Evolutionary conservation across 2,888 invertebrate genomes (phyloP), one percentile per base, ranked within the genome.

Genomic region (Zaprionus bogoriensis): DNA sequence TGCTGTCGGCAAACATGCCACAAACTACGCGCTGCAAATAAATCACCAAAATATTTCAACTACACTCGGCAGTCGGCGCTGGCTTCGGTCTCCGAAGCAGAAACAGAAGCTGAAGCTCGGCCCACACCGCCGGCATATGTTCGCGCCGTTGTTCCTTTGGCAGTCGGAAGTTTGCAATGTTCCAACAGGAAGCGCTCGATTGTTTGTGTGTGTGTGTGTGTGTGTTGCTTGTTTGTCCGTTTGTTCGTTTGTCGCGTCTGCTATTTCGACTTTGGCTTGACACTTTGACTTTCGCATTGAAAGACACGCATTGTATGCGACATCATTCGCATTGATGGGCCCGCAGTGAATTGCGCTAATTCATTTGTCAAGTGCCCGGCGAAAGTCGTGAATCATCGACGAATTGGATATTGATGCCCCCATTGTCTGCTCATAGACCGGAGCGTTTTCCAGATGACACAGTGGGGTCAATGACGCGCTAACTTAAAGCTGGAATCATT

Each of bases 1-100:
- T 54, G 54, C 17, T 39, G 75, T 74, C 75, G 75, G 65, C 75
- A 75, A 74, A 84, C 84, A 84, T 82, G 82, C 82, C 82, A 79
- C 81, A 82, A 84, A 78, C 81, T 84, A 81, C 76, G 83, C 77
- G 81, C 62, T 74, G 78, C 84, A 85, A 85, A 86, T 86, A 86
- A 86, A 86, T 86, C 86, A 86, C 85, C 86, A 74, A 83, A 75
- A 80, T 86, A 79, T 82, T 82, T 85, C 82, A 87, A 78, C 87
- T 81, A 87, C 87, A 80, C 69, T 83, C 63, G 63, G 62, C 64
- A 57, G 60, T 59, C 51, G 62, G 53, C 65, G 42, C 17, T 22
- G 23, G 51, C 28, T 27, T 17, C 17, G 51, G 38, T 17, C 14
- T 38, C 39, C 10, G 52, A 28, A 19, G 28, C 22, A n/a, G n/a